Conservation (phyloP, 2,797 vertebrate species). For the Botia almorhae region DNA sequence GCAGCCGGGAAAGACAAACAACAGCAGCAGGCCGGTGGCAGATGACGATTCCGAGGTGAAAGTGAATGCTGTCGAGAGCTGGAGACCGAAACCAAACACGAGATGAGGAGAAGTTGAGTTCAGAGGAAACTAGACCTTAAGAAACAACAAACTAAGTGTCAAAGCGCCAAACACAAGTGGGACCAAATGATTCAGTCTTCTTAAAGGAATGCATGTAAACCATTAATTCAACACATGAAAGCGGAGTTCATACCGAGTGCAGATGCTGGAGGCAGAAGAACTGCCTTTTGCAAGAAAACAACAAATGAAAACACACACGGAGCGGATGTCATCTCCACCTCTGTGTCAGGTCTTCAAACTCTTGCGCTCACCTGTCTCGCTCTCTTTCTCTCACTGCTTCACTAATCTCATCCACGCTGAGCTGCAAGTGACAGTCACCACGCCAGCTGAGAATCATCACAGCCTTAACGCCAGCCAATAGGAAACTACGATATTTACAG, state of each 20-base stretch:
- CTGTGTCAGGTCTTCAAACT: neutral
- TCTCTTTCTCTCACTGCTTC: slow-evolving; percentile 19
- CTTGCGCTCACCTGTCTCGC: slow-evolving; percentile 9
- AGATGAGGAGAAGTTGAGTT: neutral
- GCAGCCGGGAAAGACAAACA: slow-evolving; percentile 38
- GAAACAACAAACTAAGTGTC: slow-evolving; percentile 13
- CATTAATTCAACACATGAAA: slow-evolving; percentile 26
- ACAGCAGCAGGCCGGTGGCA: slow-evolving; percentile 41
- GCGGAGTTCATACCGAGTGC: slow-evolving; percentile 1
- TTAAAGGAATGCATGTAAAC: slow-evolving; percentile 30
- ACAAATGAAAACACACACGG: neutral
- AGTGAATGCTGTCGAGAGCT: slow-evolving; percentile 30
- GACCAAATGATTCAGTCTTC: slow-evolving; percentile 2
- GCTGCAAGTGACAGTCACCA: slow-evolving; percentile 19
- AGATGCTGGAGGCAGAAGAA: slow-evolving; percentile 4
- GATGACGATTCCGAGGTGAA: slow-evolving; percentile 42
- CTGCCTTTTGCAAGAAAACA: neutral
- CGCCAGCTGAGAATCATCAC: slow-evolving; percentile 41
- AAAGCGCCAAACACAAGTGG: neutral
- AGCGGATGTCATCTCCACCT: slow-evolving; percentile 9
- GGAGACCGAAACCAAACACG: neutral
- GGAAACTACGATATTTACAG: slow-evolving; percentile 35
- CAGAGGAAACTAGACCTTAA: slow-evolving; percentile 8
- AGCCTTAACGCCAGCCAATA: neutral
- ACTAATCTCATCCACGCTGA: slow-evolving; percentile 34